phyloP scores from a whole-genome alignment of 2,113 vertebrate species.

The Nycticebus coucang region DNA sequence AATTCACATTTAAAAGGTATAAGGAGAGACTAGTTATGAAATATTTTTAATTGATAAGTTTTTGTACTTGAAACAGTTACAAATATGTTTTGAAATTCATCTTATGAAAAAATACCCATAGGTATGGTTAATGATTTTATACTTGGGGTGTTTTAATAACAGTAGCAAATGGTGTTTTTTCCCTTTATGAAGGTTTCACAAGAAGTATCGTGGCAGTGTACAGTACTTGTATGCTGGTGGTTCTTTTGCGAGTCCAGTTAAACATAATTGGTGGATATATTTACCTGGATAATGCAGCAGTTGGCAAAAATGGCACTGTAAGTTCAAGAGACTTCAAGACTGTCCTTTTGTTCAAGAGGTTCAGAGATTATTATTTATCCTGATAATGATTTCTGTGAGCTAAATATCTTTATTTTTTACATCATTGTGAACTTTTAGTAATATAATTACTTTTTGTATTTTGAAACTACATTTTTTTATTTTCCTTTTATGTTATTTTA shows the following conservation, averaged over 20 bases:
- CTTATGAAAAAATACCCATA: not conserved
- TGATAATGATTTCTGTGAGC: not conserved
- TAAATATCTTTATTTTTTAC: not conserved
- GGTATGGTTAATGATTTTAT: not conserved
- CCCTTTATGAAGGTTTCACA: conserved; percentile 90
- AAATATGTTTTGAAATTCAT: conserved; percentile 17
- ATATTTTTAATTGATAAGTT: conserved; percentile 39
- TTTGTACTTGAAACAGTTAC: conserved; percentile 31
- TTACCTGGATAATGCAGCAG: conserved; percentile 95
- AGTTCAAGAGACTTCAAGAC: conserved; percentile 70
- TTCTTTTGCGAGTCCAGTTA: conserved; percentile 94
- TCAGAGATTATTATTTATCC: conserved; percentile 27
- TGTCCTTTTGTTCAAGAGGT: not conserved
- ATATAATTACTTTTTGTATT: conserved; percentile 21
- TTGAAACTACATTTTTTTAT: conserved; percentile 25
- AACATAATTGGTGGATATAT: conserved; percentile 99
- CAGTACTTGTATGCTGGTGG: conserved; percentile 97
- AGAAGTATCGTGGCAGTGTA: conserved; percentile 95
- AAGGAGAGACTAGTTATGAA: not conserved
- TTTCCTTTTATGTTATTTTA: too few relatives aligned
- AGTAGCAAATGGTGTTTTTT: conserved; percentile 46
- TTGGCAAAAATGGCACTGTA: conserved; percentile 89
- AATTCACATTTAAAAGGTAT: not conserved
- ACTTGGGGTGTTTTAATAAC: conserved; percentile 25
- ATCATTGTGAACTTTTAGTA: not conserved